These are phyloP conservation scores for Neocrepidodera transversa DNA, from an alignment of 2,888 invertebrate genomes.

Conservation along the genomic window DNA sequence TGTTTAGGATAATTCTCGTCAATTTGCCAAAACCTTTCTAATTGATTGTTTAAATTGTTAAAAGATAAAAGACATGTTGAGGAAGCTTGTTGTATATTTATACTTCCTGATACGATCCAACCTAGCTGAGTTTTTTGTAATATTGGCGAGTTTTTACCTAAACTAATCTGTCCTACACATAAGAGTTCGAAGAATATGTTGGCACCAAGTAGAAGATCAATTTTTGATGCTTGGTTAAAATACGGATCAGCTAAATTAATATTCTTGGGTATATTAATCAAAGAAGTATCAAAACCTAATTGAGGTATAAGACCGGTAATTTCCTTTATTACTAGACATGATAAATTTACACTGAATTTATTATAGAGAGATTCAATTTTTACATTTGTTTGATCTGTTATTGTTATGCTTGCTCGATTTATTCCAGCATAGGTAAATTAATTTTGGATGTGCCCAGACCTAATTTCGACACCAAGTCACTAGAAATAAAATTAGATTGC, in stretches of 20 bases:
- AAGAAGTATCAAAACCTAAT: not conserved
- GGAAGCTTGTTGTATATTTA: not conserved
- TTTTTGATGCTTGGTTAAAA: not conserved
- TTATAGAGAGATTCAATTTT: too few species aligned
- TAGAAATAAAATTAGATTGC: too few species aligned
- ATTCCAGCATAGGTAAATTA: too few species aligned
- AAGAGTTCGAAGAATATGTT: not conserved
- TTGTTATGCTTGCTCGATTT: too few species aligned
- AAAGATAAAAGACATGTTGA: not conserved
- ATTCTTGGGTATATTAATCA: not conserved
- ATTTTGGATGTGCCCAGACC: too few species aligned
- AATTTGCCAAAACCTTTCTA: not conserved
- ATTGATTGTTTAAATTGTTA: not conserved
- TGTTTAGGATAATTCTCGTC: not conserved
- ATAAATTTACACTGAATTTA: too few species aligned
- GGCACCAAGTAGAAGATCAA: slow-evolving; percentile 9
- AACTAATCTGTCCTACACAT: not conserved
- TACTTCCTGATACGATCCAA: not conserved
- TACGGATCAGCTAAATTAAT: not conserved
- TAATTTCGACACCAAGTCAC: too few species aligned
- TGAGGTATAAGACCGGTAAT: not conserved
- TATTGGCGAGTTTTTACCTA: not conserved
- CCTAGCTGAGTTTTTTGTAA: not conserved
- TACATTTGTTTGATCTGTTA: too few species aligned
- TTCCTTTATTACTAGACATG: not conserved